Base-by-base conservation (phyloP, 2,888 invertebrate genomes). In the Lepidochitona cinerea region DNA sequence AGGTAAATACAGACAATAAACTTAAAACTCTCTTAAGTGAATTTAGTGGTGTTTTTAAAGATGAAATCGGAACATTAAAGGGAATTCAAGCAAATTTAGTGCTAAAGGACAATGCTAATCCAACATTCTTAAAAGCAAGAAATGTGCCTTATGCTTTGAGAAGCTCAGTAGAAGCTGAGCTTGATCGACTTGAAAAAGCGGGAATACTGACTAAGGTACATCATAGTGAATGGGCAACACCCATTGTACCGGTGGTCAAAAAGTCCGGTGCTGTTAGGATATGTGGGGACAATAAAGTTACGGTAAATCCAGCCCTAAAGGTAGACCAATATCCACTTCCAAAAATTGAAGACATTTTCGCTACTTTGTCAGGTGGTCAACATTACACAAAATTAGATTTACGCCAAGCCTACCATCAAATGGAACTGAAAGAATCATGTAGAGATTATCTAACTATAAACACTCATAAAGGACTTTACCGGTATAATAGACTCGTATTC, bases 401-500 rank as follows among this genome's bases (percentile, higher is more conserved):
- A 41, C 41, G 41, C 9, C 41, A 41, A 18, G 18, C 41, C 41
- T 41, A 12, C 41, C 41, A 12, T 18, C 41, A 41, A 18, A 41
- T 41, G 41, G 41, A 41, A 18, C 9, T 41, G 41, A 18, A n/a
- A n/a, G n/a, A n/a, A n/a, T n/a, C n/a, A n/a, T n/a, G n/a, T n/a
- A n/a, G n/a, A n/a, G n/a, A n/a, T n/a, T n/a, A n/a, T n/a, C n/a
- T n/a, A n/a, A n/a, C n/a, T n/a, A n/a, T n/a, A n/a, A 76, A 77
- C 59, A 26, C 72, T 6, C 23, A 35, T 70, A 0, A 0, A 79
- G 12, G 77, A 79, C 49, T 79, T 7, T 81, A 74, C 54, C 68
- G 32, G 1, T 80, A 71, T 49, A 83, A 77, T 14, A 4, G 81
- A 33, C 37, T 83, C 0, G 36, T 41, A 12, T 83, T 68, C 59